Conservation (phyloP, 2,888 invertebrate species). For the Morinoia aosen region DNA sequence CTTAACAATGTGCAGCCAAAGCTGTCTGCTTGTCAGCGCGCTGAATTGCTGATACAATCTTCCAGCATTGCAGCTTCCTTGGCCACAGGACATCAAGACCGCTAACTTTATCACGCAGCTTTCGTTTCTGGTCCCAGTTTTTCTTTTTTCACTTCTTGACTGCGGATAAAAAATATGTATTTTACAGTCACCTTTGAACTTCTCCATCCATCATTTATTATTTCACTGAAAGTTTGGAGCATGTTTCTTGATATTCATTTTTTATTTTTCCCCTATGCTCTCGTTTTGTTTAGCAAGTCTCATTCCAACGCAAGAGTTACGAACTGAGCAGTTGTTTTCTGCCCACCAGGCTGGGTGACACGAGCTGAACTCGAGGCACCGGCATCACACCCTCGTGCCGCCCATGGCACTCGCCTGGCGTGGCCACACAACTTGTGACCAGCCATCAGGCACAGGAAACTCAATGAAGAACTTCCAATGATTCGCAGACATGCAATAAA, state of each 20-base stretch:
- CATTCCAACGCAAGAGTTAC: too few species aligned
- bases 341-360: too few species aligned
- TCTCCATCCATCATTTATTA: background rate
- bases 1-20: too few species aligned
- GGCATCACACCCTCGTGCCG: too few species aligned
- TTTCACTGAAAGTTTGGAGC: background rate
- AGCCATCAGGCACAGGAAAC: background rate
- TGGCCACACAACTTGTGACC: background rate
- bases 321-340: too few species aligned
- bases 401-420: background rate
- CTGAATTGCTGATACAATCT: background rate
- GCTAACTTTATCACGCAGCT: background rate
- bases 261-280: background rate
- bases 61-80: background rate
- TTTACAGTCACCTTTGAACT: background rate
- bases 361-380: too few species aligned
- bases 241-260: background rate
- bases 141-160: background rate
- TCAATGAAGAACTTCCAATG: background rate
- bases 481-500: background rate
- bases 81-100: background rate
- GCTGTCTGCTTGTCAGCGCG: background rate
- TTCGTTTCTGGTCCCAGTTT: background rate
- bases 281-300: too few species aligned
- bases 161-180: background rate